Conservation (phyloP, 2,113 vertebrate species). For the Erpornis zantholeuca region DNA sequence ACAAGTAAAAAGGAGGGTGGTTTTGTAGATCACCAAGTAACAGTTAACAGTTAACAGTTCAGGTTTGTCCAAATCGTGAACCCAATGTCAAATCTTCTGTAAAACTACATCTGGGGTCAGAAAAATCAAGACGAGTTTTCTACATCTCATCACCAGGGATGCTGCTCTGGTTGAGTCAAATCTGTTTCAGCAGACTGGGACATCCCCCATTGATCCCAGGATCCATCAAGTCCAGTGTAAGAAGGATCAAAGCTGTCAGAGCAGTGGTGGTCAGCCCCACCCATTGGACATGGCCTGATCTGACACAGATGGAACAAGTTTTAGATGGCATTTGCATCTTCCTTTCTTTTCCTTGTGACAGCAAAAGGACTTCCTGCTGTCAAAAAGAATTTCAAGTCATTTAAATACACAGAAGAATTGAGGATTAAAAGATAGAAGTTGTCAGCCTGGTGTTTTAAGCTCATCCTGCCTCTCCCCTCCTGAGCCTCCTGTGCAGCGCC, state of each 20-base stretch:
- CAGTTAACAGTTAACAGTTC: no score
- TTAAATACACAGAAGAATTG: neutral
- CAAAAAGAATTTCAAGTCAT: neutral
- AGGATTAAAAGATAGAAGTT: conserved; percentile 31
- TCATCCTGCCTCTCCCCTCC: neutral
- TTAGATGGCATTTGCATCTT: neutral
- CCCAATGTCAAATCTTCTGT: neutral
- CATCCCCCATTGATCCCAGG: neutral
- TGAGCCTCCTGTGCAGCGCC: neutral
- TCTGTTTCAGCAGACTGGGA: neutral
- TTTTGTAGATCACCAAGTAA: neutral
- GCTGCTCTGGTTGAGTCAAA: neutral
- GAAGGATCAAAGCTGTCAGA: neutral
- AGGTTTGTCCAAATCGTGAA: neutral
- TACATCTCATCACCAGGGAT: neutral
- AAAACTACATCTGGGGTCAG: neutral
- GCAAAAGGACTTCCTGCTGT: conserved; percentile 4
- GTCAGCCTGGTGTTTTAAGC: neutral
- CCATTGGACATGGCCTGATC: neutral
- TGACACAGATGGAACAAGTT: neutral
- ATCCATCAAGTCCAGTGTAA: rapidly evolving
- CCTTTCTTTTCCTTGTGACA: neutral
- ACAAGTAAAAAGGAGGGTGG: rapidly evolving
- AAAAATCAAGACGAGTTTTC: neutral
- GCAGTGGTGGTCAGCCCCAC: neutral